These are phyloP conservation scores for Epirrhoe tristata DNA, from an alignment of 2,888 invertebrate genomes.

Conservation along the genomic window DNA sequence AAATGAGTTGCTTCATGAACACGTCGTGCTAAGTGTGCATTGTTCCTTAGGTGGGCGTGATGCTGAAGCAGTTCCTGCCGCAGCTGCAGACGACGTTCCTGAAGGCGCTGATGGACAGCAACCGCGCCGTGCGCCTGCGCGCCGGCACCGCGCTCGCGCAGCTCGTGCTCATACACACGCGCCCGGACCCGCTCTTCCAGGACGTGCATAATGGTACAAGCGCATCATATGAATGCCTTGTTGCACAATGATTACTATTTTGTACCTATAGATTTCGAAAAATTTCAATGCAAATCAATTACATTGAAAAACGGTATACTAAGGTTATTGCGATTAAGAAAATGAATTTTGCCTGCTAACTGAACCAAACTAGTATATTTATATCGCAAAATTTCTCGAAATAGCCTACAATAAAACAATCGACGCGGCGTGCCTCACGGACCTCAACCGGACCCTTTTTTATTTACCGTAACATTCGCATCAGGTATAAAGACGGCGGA, in stretches of 20 bases:
- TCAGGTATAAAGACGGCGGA: constrained; percentile 90
- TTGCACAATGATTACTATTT: background rate
- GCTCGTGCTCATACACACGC: constrained; percentile 95
- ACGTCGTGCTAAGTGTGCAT: background rate
- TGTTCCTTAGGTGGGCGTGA: constrained; percentile 91
- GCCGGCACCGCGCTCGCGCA: constrained; percentile 95
- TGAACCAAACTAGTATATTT: background rate
- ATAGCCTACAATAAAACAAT: background rate
- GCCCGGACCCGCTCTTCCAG: constrained; percentile 97
- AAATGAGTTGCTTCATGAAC: no score
- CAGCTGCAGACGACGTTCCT: constrained; percentile 99
- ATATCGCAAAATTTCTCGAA: background rate
- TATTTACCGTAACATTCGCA: background rate
- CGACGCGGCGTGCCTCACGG: constrained; percentile 3
- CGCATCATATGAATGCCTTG: no score
- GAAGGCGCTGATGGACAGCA: constrained; percentile 96
- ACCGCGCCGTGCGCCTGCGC: constrained; percentile 94
- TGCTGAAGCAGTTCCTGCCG: constrained; percentile 98
- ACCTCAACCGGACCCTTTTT: background rate
- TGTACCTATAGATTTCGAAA: background rate
- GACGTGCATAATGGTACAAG: constrained; percentile 91
- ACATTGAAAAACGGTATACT: background rate
- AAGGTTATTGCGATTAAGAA: background rate
- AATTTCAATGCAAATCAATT: background rate
- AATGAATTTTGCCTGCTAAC: background rate